phyloP scores from a whole-genome alignment of 2,113 vertebrate species.

The Oryzias curvinotus region DNA sequence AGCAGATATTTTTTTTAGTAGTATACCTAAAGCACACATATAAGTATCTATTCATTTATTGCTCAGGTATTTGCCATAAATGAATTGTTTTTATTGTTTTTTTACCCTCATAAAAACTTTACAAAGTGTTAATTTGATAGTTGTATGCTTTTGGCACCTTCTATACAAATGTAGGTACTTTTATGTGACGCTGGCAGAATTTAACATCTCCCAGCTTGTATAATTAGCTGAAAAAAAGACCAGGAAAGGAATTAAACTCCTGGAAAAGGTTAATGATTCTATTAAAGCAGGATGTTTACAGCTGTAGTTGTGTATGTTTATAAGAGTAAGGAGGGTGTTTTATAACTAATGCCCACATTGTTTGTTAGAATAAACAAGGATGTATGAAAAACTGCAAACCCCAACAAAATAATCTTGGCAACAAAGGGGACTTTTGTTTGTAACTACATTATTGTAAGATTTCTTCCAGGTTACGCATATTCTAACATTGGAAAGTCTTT shows the following conservation, averaged over 20 bases:
- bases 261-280: conserved; percentile 34
- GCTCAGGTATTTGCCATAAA: neutral
- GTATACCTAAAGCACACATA: too few species aligned
- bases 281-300: conserved; percentile 15
- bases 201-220: neutral
- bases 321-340: neutral
- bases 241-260: conserved; percentile 3
- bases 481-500: too few species aligned
- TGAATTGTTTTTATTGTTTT: neutral
- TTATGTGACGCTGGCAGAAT: neutral
- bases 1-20: too few species aligned
- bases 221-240: conserved; percentile 1
- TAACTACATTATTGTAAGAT: neutral
- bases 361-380: neutral
- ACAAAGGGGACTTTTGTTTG: neutral
- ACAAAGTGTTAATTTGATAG: conserved; percentile 40
- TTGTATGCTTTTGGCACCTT: conserved; percentile 2
- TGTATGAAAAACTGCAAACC: neutral
- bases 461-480: too few species aligned
- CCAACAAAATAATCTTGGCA: neutral
- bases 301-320: conserved; percentile 3
- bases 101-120: conserved; percentile 17
- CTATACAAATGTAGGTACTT: neutral
- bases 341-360: neutral
- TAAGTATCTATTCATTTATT: neutral